A percentile compares a stretch with the other conserved stretches of the same genome.
These are phyloP conservation scores for Corvus hawaiiensis DNA, from an alignment of 2,113 vertebrate species.

Conservation along the genomic window DNA sequence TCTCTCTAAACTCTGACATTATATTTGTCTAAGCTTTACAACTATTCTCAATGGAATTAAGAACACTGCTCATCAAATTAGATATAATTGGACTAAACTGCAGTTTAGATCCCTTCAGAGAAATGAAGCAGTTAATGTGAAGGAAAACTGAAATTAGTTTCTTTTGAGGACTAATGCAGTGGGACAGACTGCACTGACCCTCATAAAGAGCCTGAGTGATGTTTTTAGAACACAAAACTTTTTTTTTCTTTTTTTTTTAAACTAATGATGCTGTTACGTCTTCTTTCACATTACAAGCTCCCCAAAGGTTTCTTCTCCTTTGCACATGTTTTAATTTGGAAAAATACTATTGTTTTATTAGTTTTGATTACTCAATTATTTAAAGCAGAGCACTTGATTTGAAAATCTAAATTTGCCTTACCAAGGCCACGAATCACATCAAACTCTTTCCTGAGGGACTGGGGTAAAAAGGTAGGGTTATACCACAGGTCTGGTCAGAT, in stretches of 20 bases:
- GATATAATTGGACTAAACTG: conserved; percentile 42
- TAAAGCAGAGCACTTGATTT: background rate
- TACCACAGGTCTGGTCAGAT: background rate
- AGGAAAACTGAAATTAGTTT: conserved; percentile 45
- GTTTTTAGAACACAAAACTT: background rate
- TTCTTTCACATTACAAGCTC: background rate
- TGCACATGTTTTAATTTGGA: background rate
- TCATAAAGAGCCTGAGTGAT: background rate
- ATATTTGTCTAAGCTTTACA: conserved; percentile 8
- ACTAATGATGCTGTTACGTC: background rate
- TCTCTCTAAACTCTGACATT: background rate
- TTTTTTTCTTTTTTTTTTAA: background rate
- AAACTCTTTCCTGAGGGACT: background rate
- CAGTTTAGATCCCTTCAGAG: conserved; percentile 24
- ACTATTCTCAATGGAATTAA: background rate
- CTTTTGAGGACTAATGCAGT: conserved; percentile 27
- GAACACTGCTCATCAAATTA: conserved; percentile 8
- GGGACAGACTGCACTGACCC: conserved; percentile 37
- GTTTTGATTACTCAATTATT: background rate
- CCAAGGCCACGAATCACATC: background rate
- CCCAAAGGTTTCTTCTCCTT: background rate
- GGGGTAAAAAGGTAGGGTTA: background rate
- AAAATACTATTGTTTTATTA: background rate
- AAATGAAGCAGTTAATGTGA: conserved; percentile 50
- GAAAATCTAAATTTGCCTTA: background rate